A percentile compares a stretch with the other conserved stretches of the same genome.
phyloP scores from a whole-genome alignment of 2,797 vertebrate genomes.

The Platyrinchus mystaceus region DNA sequence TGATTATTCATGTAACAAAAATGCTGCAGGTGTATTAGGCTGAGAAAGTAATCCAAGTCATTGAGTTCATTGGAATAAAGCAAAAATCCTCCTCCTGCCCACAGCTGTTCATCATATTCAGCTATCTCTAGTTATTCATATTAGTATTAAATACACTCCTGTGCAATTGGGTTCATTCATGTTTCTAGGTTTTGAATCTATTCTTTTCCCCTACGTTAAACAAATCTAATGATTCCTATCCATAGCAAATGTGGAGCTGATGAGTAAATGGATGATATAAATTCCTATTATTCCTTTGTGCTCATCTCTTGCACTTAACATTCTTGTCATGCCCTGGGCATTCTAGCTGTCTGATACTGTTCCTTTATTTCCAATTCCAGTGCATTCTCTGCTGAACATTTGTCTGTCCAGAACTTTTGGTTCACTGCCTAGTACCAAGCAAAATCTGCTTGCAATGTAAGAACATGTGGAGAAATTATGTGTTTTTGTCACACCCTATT shows the following conservation, averaged over 20 bases:
- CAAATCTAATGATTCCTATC: conserved; percentile 55
- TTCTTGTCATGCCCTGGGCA: conserved; percentile 38
- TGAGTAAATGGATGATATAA: conserved; percentile 43
- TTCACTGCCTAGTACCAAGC: conserved; percentile 17
- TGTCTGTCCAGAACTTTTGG: conserved; percentile 33
- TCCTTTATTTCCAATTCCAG: conserved; percentile 46
- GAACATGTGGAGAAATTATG: conserved; percentile 76
- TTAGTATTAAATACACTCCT: conserved; percentile 52
- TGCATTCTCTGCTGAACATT: conserved; percentile 17
- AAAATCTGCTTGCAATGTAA: conserved; percentile 67
- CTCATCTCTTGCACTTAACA: conserved; percentile 45
- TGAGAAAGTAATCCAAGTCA: conserved; percentile 33
- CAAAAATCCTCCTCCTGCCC: conserved; percentile 18
- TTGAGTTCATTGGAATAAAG: conserved; percentile 27
- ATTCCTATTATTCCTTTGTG: conserved; percentile 31
- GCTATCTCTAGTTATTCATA: conserved; percentile 32
- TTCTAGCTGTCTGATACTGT: conserved; percentile 18
- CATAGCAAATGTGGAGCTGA: conserved; percentile 16
- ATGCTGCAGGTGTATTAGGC: background rate
- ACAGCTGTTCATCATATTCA: conserved; percentile 37
- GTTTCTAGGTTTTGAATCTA: conserved; percentile 24
- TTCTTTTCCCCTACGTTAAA: conserved; percentile 40
- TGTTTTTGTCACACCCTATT: conserved; percentile 78
- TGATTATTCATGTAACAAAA: conserved; percentile 45
- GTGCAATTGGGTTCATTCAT: conserved; percentile 18